Evolutionary conservation across 2,888 invertebrate species (phyloP), one percentile per base, ranked within the genome.

Genomic region (Plebejus anna): DNA sequence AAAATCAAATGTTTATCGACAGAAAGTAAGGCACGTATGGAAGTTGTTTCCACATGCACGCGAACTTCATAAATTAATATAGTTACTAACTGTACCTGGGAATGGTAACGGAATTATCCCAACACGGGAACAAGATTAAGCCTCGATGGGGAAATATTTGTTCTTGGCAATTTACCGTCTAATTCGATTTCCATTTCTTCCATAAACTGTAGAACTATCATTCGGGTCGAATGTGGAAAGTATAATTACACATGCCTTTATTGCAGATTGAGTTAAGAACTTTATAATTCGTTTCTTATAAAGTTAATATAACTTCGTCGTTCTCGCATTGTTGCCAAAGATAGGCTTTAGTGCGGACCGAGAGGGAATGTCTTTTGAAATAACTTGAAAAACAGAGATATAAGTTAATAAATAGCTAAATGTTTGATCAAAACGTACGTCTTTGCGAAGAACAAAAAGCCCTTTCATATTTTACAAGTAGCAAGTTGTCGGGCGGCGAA

Each of bases 31-130:
- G 13, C 73, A 73, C 73, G 73, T 73, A 73, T 7, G 22, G 51
- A 55, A 55, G 55, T 55, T 32, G 55, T 73, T 73, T 73, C 28
- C 28, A 32, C 73, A 73, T 73, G 75, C 72, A 61, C 72, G 59
- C 57, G 70, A 77, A 78, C 76, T 79, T 75, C 77, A 76, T 77
- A 77, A 77, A 76, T 78, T 79, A 79, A 78, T 78, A 70, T 75
- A 75, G 76, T 78, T 78, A 79, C 79, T 76, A 77, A 78, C 78
- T 78, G 73, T 73, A 78, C 79, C 78, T 78, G 76, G 51, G 73
- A 76, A 78, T 78, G 61, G 78, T 78, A 79, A 79, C 79, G 61
- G 76, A 79, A 78, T 79, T 79, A 79, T 75, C 78, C 75, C 75
- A 61, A 78, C 59, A 75, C 70, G 76, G 61, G 73, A 77, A 78